phyloP scores from a whole-genome alignment of 2,888 invertebrate species.

The Tachina lurida region DNA sequence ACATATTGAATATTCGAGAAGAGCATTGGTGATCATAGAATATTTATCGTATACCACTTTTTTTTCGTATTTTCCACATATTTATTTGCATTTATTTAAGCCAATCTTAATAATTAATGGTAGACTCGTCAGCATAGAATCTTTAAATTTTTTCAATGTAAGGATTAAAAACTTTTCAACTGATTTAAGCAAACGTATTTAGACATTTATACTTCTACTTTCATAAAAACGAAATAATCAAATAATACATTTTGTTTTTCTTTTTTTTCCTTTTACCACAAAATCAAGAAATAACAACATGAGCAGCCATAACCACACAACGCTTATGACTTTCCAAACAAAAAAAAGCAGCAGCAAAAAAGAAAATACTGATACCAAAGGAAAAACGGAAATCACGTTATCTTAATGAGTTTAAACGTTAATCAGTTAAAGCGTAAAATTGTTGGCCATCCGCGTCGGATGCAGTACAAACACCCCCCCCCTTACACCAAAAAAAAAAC shows the following conservation, averaged over 20 bases:
- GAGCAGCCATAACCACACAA: conserved; percentile 6
- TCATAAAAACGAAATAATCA: conserved; percentile 26
- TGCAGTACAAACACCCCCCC: conserved; percentile 25
- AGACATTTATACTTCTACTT: conserved; percentile 11
- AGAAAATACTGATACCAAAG: conserved; percentile 24
- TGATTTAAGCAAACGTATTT: conserved; percentile 36
- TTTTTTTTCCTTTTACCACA: conserved; percentile 16
- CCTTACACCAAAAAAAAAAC: background rate
- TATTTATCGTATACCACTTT: too few relatives aligned
- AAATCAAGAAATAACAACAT: conserved; percentile 38
- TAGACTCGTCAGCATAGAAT: background rate
- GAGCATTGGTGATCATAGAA: too few relatives aligned
- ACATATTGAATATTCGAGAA: too few relatives aligned
- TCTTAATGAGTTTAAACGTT: conserved; percentile 81
- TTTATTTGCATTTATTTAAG: background rate
- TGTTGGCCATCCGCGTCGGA: conserved; percentile 67
- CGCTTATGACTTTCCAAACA: conserved; percentile 26
- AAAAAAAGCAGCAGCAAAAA: conserved; percentile 3
- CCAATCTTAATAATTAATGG: background rate
- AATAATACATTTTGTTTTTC: background rate
- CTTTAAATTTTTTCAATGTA: background rate
- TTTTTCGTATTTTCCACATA: background rate
- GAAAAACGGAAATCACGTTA: conserved; percentile 76
- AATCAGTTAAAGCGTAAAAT: conserved; percentile 72
- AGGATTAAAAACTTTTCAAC: conserved; percentile 52